Conservation (phyloP, 2,797 vertebrate genomes). For the Acipenser ruthenus region DNA sequence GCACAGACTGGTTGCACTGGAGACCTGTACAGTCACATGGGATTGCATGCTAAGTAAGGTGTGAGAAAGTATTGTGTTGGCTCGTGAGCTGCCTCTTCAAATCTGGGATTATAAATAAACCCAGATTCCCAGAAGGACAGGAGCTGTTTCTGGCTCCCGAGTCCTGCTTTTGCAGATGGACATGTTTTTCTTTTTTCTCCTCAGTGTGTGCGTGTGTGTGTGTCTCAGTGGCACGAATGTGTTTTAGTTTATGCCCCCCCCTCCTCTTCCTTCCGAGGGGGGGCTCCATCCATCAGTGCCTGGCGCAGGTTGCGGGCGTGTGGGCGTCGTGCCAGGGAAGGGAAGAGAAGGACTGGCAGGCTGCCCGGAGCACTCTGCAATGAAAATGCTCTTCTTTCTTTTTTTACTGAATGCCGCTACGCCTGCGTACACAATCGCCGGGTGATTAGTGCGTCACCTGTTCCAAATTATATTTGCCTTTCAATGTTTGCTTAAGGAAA, state of each 20-base stretch:
- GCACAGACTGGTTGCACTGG: no score
- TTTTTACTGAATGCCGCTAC: constrained; percentile 44
- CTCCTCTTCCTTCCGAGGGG: constrained; percentile 56
- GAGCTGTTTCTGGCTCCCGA: not conserved
- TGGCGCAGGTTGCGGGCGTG: constrained; percentile 28
- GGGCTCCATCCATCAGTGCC: constrained; percentile 62
- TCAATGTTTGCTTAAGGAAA: constrained; percentile 36
- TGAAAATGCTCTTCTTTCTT: constrained; percentile 13
- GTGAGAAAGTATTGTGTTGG: no score
- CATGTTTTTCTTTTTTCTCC: constrained; percentile 10
- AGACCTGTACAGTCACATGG: no score
- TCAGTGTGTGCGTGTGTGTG: constrained; percentile 20
- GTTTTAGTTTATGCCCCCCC: constrained; percentile 34
- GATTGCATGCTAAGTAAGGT: no score
- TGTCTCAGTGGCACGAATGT: constrained; percentile 23
- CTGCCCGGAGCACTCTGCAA: constrained; percentile 40
- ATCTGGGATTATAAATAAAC: not conserved
- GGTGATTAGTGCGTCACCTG: constrained; percentile 53
- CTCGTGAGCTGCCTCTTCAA: no score
- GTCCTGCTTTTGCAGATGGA: not conserved
- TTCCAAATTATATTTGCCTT: constrained; percentile 60
- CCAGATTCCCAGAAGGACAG: not conserved
- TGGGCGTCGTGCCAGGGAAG: constrained; percentile 30
- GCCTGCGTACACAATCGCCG: constrained; percentile 48
- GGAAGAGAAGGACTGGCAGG: constrained; percentile 47